A percentile compares a stretch with the other conserved stretches of the same genome.
Evolutionary conservation across 2,888 invertebrate species (phyloP).

Genomic region (Agrochola lychnidis): DNA sequence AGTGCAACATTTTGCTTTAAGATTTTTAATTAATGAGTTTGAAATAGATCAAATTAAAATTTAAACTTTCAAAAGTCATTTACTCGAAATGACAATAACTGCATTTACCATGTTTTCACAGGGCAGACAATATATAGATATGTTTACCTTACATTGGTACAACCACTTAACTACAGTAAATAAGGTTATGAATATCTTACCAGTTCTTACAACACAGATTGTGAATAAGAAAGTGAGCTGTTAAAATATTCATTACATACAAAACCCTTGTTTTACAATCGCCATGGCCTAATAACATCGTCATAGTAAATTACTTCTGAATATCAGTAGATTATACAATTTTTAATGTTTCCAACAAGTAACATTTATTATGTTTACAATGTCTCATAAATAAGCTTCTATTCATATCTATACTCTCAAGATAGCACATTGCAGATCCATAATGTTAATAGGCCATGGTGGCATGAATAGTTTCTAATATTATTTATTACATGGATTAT

Average conservation of each 20-base stretch:
- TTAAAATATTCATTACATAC: constrained; percentile 29
- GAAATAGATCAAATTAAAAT: too few relatives aligned
- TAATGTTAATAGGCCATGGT: constrained; percentile 20
- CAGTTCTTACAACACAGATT: constrained; percentile 7
- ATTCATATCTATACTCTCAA: background rate
- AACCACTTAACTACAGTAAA: constrained; percentile 46
- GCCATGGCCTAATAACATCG: constrained; percentile 16
- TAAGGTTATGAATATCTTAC: constrained; percentile 25
- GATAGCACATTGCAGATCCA: background rate
- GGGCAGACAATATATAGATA: background rate
- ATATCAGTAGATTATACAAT: background rate
- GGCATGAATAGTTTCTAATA: constrained; percentile 5
- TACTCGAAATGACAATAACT: too few relatives aligned
- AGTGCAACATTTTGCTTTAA: too few relatives aligned
- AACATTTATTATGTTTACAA: background rate
- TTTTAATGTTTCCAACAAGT: background rate
- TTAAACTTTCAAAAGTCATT: too few relatives aligned
- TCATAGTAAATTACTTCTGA: background rate
- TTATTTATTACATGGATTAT: constrained; percentile 34
- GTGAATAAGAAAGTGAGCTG: constrained; percentile 8
- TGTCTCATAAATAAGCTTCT: background rate
- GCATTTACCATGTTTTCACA: too few relatives aligned
- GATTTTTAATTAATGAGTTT: too few relatives aligned
- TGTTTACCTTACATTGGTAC: constrained; percentile 13
- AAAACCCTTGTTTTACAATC: constrained; percentile 7